Evolutionary conservation across 2,888 invertebrate genomes (phyloP).

Genomic region (Ctenicera cuprea): DNA sequence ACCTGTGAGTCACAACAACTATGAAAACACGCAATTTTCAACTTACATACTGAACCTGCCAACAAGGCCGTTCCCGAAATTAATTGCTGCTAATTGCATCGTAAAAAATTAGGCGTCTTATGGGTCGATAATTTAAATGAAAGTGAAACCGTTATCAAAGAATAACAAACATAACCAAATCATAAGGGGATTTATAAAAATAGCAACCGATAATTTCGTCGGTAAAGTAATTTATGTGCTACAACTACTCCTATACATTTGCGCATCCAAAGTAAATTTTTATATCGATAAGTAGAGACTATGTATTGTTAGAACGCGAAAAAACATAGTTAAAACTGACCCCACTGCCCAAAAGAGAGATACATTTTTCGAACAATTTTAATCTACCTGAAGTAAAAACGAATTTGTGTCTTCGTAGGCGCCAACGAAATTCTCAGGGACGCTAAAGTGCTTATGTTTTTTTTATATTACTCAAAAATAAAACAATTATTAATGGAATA

Average conservation of each 20-base stretch:
- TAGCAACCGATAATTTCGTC: conserved; percentile 1
- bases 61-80: neutral
- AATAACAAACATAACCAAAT: neutral
- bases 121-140: neutral
- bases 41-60: neutral
- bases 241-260: neutral
- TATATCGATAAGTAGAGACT: too few relatives aligned
- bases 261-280: too few relatives aligned
- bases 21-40: neutral
- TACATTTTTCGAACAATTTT: too few relatives aligned
- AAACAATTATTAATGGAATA: too few relatives aligned
- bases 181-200: conserved; percentile 6
- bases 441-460: too few relatives aligned
- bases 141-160: neutral
- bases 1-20: neutral
- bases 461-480: too few relatives aligned
- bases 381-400: too few relatives aligned
- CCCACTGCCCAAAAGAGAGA: too few relatives aligned
- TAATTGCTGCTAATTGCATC: neutral
- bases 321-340: too few relatives aligned
- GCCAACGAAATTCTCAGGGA: too few relatives aligned
- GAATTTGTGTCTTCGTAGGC: too few relatives aligned
- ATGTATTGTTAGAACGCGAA: too few relatives aligned
- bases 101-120: neutral
- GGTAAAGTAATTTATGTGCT: neutral